Conservation (phyloP, 2,797 vertebrate genomes). For the Periparus ater region DNA sequence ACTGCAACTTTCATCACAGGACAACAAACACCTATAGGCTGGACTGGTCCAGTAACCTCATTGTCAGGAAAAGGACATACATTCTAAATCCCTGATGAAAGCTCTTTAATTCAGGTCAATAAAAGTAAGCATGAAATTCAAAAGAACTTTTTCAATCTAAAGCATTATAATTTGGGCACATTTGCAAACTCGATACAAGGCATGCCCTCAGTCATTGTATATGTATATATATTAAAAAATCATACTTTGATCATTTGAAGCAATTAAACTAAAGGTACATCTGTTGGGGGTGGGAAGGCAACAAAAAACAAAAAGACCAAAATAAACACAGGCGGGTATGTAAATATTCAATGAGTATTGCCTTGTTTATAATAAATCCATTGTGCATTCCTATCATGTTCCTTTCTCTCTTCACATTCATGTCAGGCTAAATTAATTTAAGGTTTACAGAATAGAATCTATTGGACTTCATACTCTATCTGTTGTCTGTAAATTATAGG, state of each 20-base stretch:
- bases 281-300: accelerated
- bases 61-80: neutral
- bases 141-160: neutral
- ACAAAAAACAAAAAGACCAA: neutral
- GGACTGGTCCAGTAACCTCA: neutral
- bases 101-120: neutral
- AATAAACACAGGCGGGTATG: neutral
- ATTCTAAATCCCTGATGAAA: neutral
- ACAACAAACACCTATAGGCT: neutral
- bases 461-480: neutral
- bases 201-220: neutral
- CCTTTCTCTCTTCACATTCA: neutral
- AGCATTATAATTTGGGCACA: neutral
- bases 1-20: neutral
- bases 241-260: neutral
- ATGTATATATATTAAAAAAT: neutral
- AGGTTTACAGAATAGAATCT: neutral
- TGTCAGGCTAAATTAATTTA: neutral
- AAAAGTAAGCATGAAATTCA: neutral
- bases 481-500: neutral
- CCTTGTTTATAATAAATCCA: neutral
- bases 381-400: neutral
- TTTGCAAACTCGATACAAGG: neutral
- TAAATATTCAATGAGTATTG: neutral
- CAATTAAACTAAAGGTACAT: neutral